Percentiles rank a stretch among this genome's conserved stretches.
These are phyloP conservation scores for Machaerirhynchus nigripectus DNA, from an alignment of 2,113 vertebrate genomes.

Conservation along the genomic window DNA sequence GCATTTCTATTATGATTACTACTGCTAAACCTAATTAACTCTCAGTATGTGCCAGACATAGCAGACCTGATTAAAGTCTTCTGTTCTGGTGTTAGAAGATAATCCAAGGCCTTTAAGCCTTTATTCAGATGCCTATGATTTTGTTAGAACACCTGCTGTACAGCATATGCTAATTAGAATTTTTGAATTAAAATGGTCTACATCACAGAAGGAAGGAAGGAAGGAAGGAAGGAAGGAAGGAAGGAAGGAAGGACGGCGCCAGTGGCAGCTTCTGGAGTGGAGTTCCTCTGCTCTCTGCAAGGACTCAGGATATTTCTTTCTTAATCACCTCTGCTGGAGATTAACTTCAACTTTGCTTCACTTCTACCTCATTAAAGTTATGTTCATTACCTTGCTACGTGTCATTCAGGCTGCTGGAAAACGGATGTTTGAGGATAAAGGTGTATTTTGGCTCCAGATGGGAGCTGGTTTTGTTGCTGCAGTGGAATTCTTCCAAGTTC, in stretches of 20 bases:
- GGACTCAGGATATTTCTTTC: neutral
- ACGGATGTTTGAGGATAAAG: neutral
- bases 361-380: neutral
- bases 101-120: neutral
- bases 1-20: neutral
- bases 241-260: neutral
- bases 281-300: neutral
- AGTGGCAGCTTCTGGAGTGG: neutral
- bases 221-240: neutral
- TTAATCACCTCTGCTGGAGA: neutral
- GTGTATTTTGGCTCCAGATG: neutral
- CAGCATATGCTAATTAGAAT: neutral
- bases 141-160: neutral
- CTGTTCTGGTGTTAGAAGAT: neutral
- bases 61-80: conserved; percentile 18
- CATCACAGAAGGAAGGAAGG: neutral
- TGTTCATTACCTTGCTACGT: neutral
- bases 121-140: conserved; percentile 3
- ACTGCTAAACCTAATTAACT: conserved; percentile 25
- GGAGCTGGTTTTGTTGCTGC: neutral
- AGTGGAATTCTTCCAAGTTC: neutral
- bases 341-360: neutral
- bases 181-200: neutral
- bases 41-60: neutral
- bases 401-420: neutral